phyloP scores from a whole-genome alignment of 2,888 invertebrate genomes.

The Buathra laborator region DNA sequence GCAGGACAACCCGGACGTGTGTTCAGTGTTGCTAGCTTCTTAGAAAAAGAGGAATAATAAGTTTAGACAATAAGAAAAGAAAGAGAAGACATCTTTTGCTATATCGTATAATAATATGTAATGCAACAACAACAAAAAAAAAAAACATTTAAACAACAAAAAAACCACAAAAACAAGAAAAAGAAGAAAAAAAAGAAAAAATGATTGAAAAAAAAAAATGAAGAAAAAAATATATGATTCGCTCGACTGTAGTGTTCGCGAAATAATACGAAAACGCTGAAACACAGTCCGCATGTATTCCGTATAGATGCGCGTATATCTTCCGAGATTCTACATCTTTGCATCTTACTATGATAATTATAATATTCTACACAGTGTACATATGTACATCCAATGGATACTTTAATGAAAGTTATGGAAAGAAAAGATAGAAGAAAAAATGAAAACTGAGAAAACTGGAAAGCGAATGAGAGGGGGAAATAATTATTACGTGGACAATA shows the following conservation, averaged over 20 bases:
- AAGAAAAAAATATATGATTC: conserved; percentile 47
- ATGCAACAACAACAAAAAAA: conserved; percentile 47
- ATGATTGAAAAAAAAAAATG: conserved; percentile 31
- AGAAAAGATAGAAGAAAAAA: not conserved
- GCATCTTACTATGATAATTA: conserved; percentile 59
- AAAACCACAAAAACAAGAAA: conserved; percentile 21
- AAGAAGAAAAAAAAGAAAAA: conserved; percentile 37
- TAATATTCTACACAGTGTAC: conserved; percentile 60
- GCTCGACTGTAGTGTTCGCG: conserved; percentile 60
- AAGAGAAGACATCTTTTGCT: conserved; percentile 72
- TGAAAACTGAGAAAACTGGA: not conserved
- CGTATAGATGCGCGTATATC: conserved; percentile 45
- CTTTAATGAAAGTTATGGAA: conserved; percentile 31
- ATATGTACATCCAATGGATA: conserved; percentile 65
- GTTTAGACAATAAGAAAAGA: conserved; percentile 63
- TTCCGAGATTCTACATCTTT: conserved; percentile 58
- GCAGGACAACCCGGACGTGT: conserved; percentile 74
- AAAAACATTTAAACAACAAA: conserved; percentile 41
- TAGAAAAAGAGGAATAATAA: conserved; percentile 69
- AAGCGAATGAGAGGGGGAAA: conserved; percentile 12
- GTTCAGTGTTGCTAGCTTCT: conserved; percentile 78
- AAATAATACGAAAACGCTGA: conserved; percentile 36
- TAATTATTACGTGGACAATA: conserved; percentile 56
- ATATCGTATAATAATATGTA: conserved; percentile 73
- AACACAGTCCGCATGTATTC: conserved; percentile 33